Evolutionary conservation across 2,888 invertebrate genomes (phyloP).

Genomic region (Tillus elongatus): DNA sequence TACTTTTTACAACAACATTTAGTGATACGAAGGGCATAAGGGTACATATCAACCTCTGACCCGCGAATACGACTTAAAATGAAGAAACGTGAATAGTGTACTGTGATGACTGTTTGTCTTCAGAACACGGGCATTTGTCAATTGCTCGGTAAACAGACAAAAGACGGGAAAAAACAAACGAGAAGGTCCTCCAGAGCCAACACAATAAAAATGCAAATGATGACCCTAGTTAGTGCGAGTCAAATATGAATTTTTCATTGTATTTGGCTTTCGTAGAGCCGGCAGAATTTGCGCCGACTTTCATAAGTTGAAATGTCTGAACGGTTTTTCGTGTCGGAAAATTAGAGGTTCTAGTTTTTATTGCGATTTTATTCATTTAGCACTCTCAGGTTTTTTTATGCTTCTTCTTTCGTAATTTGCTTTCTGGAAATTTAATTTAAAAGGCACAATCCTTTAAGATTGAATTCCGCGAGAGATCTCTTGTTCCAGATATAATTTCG

Average conservation of each 20-base stretch:
- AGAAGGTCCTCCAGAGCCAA: conserved; percentile 16
- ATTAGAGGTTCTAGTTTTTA: conserved; percentile 8
- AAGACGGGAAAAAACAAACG: conserved; percentile 21
- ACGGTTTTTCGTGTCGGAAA: conserved; percentile 8
- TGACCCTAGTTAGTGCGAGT: conserved; percentile 28
- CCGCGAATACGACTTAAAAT: too few relatives aligned
- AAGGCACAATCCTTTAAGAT: neutral
- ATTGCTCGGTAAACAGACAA: conserved; percentile 19
- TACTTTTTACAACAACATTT: too few relatives aligned
- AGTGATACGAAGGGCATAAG: too few relatives aligned
- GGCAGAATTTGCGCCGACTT: conserved; percentile 16
- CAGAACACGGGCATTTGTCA: conserved; percentile 16
- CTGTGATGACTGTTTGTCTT: too few relatives aligned
- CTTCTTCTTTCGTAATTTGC: conserved; percentile 5
- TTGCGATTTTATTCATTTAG: conserved; percentile 8
- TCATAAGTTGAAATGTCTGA: conserved; percentile 14
- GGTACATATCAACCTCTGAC: too few relatives aligned
- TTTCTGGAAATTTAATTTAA: conserved; percentile 5
- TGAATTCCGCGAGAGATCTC: neutral
- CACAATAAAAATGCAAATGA: conserved; percentile 30
- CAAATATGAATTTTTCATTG: conserved; percentile 30
- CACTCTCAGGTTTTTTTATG: neutral
- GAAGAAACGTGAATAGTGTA: too few relatives aligned
- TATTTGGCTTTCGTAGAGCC: conserved; percentile 21
- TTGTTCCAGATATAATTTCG: too few relatives aligned